phyloP scores from a whole-genome alignment of 2,797 vertebrate genomes.

The Clarias fuscus region DNA sequence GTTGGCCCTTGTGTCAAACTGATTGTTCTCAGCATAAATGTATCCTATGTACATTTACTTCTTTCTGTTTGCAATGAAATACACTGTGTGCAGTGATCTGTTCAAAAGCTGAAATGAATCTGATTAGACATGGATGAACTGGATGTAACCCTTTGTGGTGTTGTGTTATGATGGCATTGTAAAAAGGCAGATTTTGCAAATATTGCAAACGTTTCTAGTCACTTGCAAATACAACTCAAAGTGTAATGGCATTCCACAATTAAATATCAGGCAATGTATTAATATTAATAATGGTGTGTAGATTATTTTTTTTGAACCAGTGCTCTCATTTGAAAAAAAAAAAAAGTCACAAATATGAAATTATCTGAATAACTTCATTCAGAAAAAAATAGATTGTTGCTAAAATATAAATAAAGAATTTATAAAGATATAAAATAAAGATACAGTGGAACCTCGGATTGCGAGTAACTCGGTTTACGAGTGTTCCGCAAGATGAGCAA shows the following conservation, averaged over 20 bases:
- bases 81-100: constrained; percentile 4
- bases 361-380: background rate
- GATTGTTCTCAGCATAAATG: background rate
- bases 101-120: background rate
- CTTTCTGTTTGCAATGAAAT: constrained; percentile 21
- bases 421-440: background rate
- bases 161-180: background rate
- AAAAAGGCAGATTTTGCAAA: background rate
- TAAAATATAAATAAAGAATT: background rate
- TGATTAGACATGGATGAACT: constrained; percentile 22
- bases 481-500: too few species aligned
- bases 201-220: background rate
- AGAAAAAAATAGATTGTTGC: background rate
- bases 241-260: constrained; percentile 55
- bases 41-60: background rate
- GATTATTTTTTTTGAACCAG: background rate
- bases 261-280: constrained; percentile 40
- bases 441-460: too few species aligned
- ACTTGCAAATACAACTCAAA: constrained; percentile 28
- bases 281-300: constrained; percentile 2
- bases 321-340: background rate
- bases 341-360: background rate
- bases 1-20: background rate
- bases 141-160: background rate
- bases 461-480: too few species aligned